A percentile compares a stretch with the other conserved stretches of the same genome.
Evolutionary conservation across 2,797 vertebrate genomes (phyloP).

Genomic region (Cyclopterus lumpus): DNA sequence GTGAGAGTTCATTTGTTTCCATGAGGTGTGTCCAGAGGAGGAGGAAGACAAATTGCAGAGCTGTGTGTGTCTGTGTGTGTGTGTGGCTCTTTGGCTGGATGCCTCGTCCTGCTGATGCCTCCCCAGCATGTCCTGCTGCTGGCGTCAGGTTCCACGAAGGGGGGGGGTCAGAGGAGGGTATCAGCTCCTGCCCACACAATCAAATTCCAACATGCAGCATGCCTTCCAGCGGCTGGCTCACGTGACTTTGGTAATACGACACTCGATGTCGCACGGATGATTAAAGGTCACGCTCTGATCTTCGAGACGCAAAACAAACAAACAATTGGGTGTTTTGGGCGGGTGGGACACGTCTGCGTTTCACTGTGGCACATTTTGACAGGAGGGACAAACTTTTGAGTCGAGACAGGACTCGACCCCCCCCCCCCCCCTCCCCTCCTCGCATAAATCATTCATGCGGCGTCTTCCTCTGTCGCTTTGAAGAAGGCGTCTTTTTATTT

Average conservation of each 20-base stretch:
- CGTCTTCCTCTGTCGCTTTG: slow-evolving; percentile 31
- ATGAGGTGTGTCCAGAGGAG: slow-evolving; percentile 78
- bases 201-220: slow-evolving; percentile 78
- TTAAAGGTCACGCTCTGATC: slow-evolving; percentile 76
- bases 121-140: slow-evolving; percentile 72
- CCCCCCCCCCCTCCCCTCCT: slow-evolving; percentile 1
- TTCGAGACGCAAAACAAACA: slow-evolving; percentile 56
- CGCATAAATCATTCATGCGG: slow-evolving; percentile 51
- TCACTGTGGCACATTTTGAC: slow-evolving; percentile 73
- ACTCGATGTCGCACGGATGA: slow-evolving; percentile 60
- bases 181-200: slow-evolving; percentile 80
- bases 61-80: slow-evolving; percentile 41
- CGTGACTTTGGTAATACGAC: slow-evolving; percentile 68
- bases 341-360: slow-evolving; percentile 22
- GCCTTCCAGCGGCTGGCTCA: slow-evolving; percentile 64
- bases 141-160: slow-evolving; percentile 74
- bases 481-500: slow-evolving; percentile 37
- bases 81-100: slow-evolving; percentile 72
- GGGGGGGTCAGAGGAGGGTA: slow-evolving; percentile 68
- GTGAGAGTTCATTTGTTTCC: slow-evolving; percentile 83
- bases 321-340: slow-evolving; percentile 61
- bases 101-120: slow-evolving; percentile 71
- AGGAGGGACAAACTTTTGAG: slow-evolving; percentile 68
- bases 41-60: slow-evolving; percentile 80
- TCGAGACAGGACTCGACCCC: slow-evolving; percentile 31